These are phyloP conservation scores for Leucoma salicis DNA, from an alignment of 2,888 invertebrate genomes.

Conservation along the genomic window DNA sequence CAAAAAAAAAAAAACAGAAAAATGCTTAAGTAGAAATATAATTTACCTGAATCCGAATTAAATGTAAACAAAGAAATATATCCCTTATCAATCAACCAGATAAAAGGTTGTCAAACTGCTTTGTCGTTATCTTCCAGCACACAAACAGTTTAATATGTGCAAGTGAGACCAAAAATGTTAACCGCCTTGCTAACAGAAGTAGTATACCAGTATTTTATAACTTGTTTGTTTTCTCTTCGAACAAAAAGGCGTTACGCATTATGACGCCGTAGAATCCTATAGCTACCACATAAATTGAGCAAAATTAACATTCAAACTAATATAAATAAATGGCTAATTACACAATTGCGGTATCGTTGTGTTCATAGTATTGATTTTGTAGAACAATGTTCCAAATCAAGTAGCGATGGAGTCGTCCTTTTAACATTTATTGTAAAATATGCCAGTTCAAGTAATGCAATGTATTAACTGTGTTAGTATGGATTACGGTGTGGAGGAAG, in stretches of 20 bases:
- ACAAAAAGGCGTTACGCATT: not conserved
- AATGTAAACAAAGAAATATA: too few relatives aligned
- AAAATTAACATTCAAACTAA: too few relatives aligned
- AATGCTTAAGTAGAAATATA: too few relatives aligned
- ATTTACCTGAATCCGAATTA: too few relatives aligned
- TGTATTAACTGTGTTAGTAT: constrained; percentile 65
- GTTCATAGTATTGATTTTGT: constrained; percentile 28
- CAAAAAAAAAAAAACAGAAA: too few relatives aligned
- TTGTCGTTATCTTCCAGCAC: not conserved
- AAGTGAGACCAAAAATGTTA: not conserved
- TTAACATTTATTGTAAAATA: constrained; percentile 6
- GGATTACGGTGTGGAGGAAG: constrained; percentile 68
- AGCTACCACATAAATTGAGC: too few relatives aligned
- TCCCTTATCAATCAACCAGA: constrained; percentile 3
- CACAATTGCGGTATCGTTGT: not conserved
- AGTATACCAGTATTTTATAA: not conserved
- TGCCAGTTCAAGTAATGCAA: constrained; percentile 41
- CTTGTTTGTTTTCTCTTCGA: not conserved
- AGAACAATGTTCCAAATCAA: constrained; percentile 16
- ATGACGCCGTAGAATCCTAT: not conserved
- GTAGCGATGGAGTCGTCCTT: constrained; percentile 7
- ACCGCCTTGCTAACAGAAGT: not conserved
- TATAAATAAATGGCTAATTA: not conserved
- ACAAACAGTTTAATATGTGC: not conserved
- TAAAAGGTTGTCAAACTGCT: constrained; percentile 1